Conservation (phyloP, 1,140 invertebrate genomes). For the Centruroides vittatus region DNA sequence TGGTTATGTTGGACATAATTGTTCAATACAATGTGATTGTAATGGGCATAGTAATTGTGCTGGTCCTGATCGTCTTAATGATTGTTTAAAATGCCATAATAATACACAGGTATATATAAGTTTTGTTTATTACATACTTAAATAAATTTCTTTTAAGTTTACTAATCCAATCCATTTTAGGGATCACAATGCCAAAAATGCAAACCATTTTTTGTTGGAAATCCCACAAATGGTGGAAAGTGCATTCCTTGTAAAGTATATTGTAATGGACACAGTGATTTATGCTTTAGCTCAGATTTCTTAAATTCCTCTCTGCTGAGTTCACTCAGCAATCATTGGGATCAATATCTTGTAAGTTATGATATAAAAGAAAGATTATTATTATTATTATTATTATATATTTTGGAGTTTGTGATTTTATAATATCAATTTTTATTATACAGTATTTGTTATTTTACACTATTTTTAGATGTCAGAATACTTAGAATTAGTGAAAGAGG, state of each 20-base stretch:
- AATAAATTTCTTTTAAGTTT: slow-evolving; percentile 4
- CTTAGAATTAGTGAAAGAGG: slow-evolving; percentile 12
- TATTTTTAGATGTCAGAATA: slow-evolving; percentile 3
- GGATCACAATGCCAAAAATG: slow-evolving; percentile 70
- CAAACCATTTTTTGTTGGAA: slow-evolving; percentile 73
- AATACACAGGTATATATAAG: slow-evolving; percentile 57
- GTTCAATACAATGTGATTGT: slow-evolving; percentile 82
- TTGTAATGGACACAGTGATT: slow-evolving; percentile 73
- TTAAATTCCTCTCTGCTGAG: too few species aligned
- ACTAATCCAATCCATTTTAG: slow-evolving; percentile 20
- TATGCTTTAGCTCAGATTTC: slow-evolving; percentile 47
- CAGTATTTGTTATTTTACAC: too few species aligned
- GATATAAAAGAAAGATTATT: too few species aligned
- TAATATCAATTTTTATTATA: too few species aligned
- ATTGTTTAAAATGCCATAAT: slow-evolving; percentile 73
- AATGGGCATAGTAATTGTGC: slow-evolving; percentile 86
- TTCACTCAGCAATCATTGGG: too few species aligned
- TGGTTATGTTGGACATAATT: slow-evolving; percentile 86
- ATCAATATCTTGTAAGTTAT: too few species aligned
- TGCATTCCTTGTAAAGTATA: slow-evolving; percentile 77
- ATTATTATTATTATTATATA: too few species aligned
- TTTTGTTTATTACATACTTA: too few species aligned
- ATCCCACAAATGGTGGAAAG: slow-evolving; percentile 66
- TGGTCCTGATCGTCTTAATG: slow-evolving; percentile 62
- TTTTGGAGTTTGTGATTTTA: too few species aligned